Evolutionary conservation across 2,113 vertebrate species (phyloP).

Genomic region (Dipodomys merriami): DNA sequence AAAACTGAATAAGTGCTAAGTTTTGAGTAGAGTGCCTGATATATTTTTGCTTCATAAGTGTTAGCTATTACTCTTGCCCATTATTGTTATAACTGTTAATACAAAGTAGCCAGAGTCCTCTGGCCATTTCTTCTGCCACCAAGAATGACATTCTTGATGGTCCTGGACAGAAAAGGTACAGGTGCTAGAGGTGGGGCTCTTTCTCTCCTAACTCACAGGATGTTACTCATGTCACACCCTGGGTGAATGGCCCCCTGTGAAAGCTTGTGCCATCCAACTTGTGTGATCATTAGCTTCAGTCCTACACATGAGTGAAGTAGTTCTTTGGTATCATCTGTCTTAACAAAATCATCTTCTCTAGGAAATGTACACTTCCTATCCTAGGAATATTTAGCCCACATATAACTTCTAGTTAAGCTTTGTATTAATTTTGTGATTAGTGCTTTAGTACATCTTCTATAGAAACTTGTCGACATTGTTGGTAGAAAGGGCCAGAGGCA

Average conservation of each 20-base stretch:
- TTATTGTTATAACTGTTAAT: neutral
- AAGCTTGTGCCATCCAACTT: neutral
- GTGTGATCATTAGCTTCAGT: neutral
- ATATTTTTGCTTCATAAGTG: neutral
- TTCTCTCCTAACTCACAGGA: neutral
- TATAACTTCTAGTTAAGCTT: neutral
- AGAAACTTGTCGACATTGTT: neutral
- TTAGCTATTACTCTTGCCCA: neutral
- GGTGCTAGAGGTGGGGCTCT: too few relatives aligned
- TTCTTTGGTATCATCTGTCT: neutral
- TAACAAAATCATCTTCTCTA: neutral
- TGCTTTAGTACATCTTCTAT: neutral
- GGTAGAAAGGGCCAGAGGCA: neutral
- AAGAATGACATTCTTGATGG: neutral
- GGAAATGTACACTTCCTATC: neutral
- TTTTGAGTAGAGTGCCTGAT: neutral
- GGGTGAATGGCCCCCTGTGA: neutral
- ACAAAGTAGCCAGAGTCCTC: neutral
- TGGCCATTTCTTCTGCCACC: neutral
- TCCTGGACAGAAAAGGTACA: neutral
- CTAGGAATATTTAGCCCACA: neutral
- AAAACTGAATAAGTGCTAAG: neutral
- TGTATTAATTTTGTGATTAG: constrained; percentile 19
- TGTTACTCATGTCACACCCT: neutral
- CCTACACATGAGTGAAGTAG: neutral